A percentile compares a stretch with the other conserved stretches of the same genome.
phyloP scores from a whole-genome alignment of 35 echinoderm and acorn worm species.

The Nesometra sesokonis region DNA sequence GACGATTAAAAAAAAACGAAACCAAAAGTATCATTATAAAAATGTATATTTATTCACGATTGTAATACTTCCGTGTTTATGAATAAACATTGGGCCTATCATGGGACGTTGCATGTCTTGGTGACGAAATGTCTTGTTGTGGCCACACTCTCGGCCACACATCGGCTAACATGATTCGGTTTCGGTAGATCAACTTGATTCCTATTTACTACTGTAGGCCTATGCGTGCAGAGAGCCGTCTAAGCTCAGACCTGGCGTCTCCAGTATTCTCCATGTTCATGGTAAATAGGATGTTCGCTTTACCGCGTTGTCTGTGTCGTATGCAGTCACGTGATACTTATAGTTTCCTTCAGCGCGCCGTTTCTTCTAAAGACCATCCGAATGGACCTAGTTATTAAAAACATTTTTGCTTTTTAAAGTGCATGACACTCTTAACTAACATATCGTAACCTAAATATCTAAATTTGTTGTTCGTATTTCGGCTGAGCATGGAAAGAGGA shows the following conservation, averaged over 20 bases:
- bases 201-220: background rate
- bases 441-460: background rate
- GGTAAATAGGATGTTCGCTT: background rate
- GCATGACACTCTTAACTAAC: background rate
- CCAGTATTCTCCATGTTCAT: background rate
- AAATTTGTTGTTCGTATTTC: background rate
- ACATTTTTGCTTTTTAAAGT: background rate
- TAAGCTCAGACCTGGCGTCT: background rate
- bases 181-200: background rate
- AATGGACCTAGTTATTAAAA: background rate
- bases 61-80: background rate
- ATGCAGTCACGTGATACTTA: background rate
- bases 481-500: background rate
- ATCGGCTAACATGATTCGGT: background rate
- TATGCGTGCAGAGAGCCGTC: background rate
- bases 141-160: background rate
- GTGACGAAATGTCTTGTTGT: background rate
- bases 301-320: background rate
- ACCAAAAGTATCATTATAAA: background rate
- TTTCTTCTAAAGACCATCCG: background rate
- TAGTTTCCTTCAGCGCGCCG: background rate
- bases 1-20: background rate
- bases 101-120: background rate
- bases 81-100: background rate
- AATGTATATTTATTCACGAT: background rate